Evolutionary conservation across 2,888 invertebrate species (phyloP).

Genomic region (Ashinkailepas kermadecensis): DNA sequence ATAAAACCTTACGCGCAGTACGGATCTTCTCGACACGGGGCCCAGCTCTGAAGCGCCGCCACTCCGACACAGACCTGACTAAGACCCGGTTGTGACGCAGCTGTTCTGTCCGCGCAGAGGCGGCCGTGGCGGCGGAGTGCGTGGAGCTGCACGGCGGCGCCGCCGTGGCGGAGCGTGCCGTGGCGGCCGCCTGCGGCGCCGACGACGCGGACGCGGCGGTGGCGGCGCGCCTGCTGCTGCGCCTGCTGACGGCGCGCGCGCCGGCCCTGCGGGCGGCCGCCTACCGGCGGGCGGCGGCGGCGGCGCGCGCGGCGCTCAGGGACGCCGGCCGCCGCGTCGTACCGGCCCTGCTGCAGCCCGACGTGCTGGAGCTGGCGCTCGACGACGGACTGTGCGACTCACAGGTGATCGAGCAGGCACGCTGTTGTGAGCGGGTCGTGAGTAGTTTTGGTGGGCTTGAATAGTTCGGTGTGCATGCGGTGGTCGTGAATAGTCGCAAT

Average conservation of each 20-base stretch:
- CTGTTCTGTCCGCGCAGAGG: background rate
- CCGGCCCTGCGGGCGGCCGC: background rate
- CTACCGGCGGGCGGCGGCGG: conserved; percentile 13
- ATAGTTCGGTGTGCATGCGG: background rate
- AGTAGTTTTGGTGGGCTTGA: too few relatives aligned
- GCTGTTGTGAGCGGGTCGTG: too few relatives aligned
- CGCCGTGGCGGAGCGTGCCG: background rate
- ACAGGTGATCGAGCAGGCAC: background rate
- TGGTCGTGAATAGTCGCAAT: too few relatives aligned
- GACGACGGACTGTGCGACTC: background rate
- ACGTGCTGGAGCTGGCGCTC: background rate
- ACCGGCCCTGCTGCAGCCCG: background rate
- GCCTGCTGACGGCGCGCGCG: background rate
- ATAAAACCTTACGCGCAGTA: too few relatives aligned
- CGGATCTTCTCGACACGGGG: too few relatives aligned
- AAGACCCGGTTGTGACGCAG: too few relatives aligned
- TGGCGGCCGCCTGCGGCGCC: background rate
- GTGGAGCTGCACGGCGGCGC: background rate
- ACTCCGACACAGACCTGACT: too few relatives aligned
- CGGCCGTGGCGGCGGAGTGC: background rate
- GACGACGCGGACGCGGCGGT: background rate
- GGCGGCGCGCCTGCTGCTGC: background rate
- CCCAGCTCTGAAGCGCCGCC: too few relatives aligned
- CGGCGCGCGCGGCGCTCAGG: background rate
- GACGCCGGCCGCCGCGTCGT: background rate